Percentiles rank a stretch among this genome's conserved stretches.
Evolutionary conservation across 2,113 vertebrate species (phyloP).

Genomic region (Pao palembangensis): DNA sequence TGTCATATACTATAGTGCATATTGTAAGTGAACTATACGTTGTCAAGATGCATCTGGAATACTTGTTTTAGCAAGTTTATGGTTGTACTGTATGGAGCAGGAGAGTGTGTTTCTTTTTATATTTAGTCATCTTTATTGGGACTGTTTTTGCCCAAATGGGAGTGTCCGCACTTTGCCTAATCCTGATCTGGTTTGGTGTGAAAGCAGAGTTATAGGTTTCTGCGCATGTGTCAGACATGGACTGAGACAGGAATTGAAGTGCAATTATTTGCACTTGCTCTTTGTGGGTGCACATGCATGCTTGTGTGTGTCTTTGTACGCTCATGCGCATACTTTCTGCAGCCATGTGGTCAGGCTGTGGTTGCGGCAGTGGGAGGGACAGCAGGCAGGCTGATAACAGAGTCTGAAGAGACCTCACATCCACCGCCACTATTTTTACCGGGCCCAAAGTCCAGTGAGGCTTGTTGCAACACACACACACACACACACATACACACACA

Average conservation of each 20-base stretch:
- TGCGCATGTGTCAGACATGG: conserved; percentile 51
- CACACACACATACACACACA: conserved; percentile 17
- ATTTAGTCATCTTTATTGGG: conserved; percentile 56
- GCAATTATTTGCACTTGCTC: conserved; percentile 48
- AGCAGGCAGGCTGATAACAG: conserved; percentile 70
- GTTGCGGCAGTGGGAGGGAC: conserved; percentile 71
- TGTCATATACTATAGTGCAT: too few species aligned
- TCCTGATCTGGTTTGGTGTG: conserved; percentile 58
- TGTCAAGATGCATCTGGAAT: conserved; percentile 5
- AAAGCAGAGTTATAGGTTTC: conserved; percentile 48
- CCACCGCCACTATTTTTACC: conserved; percentile 76
- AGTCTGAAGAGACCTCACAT: conserved; percentile 71
- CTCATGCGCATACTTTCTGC: conserved; percentile 29
- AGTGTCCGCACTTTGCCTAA: conserved; percentile 45
- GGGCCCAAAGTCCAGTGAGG: conserved; percentile 52
- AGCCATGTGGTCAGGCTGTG: conserved; percentile 66
- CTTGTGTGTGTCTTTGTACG: conserved; percentile 3
- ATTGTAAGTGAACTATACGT: too few species aligned
- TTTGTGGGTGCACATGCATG: conserved; percentile 3
- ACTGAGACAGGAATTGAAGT: conserved; percentile 38
- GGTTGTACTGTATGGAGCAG: conserved; percentile 7
- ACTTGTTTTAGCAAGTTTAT: conserved; percentile 29
- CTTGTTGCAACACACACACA: conserved; percentile 48
- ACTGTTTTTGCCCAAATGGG: conserved; percentile 58
- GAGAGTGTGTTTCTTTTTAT: conserved; percentile 39